phyloP scores from a whole-genome alignment of 2,797 vertebrate genomes.

The Gambusia yucatana region DNA sequence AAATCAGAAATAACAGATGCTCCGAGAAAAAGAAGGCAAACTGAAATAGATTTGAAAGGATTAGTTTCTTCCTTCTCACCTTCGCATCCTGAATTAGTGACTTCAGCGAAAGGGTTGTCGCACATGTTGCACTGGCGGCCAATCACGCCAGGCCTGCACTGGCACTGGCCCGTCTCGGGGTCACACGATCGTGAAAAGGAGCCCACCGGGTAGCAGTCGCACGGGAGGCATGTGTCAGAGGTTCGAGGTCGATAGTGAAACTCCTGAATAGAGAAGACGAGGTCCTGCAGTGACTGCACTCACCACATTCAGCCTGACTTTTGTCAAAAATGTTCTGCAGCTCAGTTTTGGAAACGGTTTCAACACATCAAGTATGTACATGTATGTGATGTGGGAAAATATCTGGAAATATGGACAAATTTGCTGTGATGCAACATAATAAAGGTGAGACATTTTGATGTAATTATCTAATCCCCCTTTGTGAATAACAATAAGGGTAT shows the following conservation, averaged over 20 bases:
- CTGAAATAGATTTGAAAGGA: neutral
- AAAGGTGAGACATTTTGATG: neutral
- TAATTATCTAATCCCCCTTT: neutral
- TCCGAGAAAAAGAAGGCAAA: neutral
- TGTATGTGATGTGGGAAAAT: neutral
- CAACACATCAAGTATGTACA: neutral
- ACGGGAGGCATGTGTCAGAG: conserved; percentile 92
- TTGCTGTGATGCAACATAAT: neutral
- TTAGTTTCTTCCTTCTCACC: conserved; percentile 77
- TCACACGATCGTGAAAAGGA: conserved; percentile 94
- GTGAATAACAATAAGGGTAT: neutral
- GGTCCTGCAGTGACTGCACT: neutral
- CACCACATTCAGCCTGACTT: neutral
- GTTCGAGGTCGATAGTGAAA: conserved; percentile 89
- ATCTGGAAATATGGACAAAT: neutral
- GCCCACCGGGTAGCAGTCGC: conserved; percentile 96
- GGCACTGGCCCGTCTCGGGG: conserved; percentile 90
- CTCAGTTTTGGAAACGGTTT: neutral
- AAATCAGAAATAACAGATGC: neutral
- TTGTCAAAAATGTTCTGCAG: neutral
- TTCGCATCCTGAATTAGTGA: conserved; percentile 92
- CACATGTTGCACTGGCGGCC: conserved; percentile 95
- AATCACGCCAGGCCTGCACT: conserved; percentile 94
- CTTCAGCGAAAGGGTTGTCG: conserved; percentile 96
- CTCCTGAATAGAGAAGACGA: conserved; percentile 79